Percentiles rank a stretch among this genome's conserved stretches.
phyloP scores from a whole-genome alignment of 2,888 invertebrate genomes.

The Oscheius onirici region DNA sequence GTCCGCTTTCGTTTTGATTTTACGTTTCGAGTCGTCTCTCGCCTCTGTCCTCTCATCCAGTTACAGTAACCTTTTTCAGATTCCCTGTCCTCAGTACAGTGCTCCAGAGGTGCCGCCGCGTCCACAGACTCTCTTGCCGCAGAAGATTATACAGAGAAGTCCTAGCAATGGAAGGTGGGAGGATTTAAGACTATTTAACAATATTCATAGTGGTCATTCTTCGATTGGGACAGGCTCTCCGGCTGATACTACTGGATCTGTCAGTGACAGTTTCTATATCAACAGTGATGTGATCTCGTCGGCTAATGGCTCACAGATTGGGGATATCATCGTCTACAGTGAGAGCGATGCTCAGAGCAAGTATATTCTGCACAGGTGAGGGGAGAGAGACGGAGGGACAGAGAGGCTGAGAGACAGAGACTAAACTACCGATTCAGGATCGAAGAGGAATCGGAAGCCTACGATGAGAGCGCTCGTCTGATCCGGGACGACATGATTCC shows the following conservation, averaged over 20 bases:
- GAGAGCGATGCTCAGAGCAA: conserved; percentile 47
- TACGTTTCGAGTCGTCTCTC: conserved; percentile 6
- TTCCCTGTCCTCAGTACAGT: conserved; percentile 28
- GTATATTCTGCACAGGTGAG: conserved; percentile 53
- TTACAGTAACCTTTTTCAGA: conserved; percentile 30
- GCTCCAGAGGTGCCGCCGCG: conserved; percentile 29
- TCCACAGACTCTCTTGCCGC: conserved; percentile 10
- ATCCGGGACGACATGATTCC: conserved; percentile 31
- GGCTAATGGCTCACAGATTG: conserved; percentile 33
- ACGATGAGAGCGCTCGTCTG: conserved; percentile 33
- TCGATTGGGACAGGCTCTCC: conserved; percentile 48
- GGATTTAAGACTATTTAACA: neutral
- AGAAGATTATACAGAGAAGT: conserved; percentile 11
- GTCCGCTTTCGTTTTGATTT: conserved; percentile 7
- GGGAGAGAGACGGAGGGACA: neutral
- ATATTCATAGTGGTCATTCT: conserved; percentile 28
- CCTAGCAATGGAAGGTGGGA: conserved; percentile 31
- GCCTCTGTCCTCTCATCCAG: neutral
- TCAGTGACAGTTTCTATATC: conserved; percentile 63
- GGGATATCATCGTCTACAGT: conserved; percentile 24
- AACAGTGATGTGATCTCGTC: conserved; percentile 55
- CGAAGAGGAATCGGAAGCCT: conserved; percentile 54
- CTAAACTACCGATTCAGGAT: no score
- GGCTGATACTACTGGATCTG: conserved; percentile 57
- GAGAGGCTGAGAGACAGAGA: neutral